Base-by-base conservation (phyloP, 2,797 vertebrate species). In the Poeciliopsis paucimaculata region DNA sequence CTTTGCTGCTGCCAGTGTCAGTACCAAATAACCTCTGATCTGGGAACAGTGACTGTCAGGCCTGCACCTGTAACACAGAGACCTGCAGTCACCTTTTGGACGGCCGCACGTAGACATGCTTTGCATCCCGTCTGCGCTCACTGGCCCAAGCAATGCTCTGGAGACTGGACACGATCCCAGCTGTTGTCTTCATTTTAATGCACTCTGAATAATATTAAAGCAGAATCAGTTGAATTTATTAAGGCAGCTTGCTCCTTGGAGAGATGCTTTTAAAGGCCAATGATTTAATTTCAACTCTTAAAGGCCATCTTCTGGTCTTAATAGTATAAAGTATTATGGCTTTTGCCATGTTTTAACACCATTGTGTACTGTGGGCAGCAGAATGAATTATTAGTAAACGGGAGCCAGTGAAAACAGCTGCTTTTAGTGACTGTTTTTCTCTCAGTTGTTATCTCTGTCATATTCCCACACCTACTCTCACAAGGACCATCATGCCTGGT, bases 201-300 rank as follows among this genome's bases (percentile, higher is more conserved):
- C 93, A 91, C 93, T 93, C 93, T 87, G 95, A 96, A 96, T 96
- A 95, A 94, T 95, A 95, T 96, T 95, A 95, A 95, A 95, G 93
- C 87, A 80, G 91, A 95, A 95, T 95, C 92, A 92, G 92, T 92
- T 92, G 94, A 95, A 95, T 96, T 92, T 95, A 96, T 96, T 96
- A 94, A 95, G 94, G 93, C 86, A 78, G 90, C 88, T 82, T 82
- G 89, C 89, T 91, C 94, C 94, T 95, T 83, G 68, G 95, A 96
- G 95, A 96, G 93, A 92, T 95, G 94, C 95, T 95, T 95, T 95
- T 94, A 95, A 96, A 95, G 96, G 95, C 94, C 94, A 95, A 92
- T 95, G 94, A 95, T 95, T 96, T 95, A 95, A 95, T 96, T 95
- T 92, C 92, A 89, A 92, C 94, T 94, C 92, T 95, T 94, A 95